phyloP scores from a whole-genome alignment of 2,113 vertebrate species.

The Nothoprocta perdicaria region DNA sequence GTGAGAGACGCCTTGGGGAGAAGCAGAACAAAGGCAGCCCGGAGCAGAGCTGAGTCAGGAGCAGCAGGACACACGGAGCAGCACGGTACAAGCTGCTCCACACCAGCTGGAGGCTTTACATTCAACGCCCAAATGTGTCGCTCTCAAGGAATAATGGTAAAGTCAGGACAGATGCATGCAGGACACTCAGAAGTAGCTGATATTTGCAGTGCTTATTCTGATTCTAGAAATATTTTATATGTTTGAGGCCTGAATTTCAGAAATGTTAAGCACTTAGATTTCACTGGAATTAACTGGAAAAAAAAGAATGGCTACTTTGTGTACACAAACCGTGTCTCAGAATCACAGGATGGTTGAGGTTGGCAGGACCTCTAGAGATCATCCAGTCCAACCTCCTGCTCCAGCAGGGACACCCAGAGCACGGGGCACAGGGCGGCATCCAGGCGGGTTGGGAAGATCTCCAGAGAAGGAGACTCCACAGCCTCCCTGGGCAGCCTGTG shows the following conservation, averaged over 20 bases:
- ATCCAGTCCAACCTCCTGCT: no score
- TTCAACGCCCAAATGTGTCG: background rate
- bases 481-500: no score
- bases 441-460: no score
- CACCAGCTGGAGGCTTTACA: background rate
- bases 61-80: background rate
- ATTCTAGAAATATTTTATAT: background rate
- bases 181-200: background rate
- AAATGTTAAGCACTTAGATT: background rate
- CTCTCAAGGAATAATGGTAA: background rate
- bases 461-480: no score
- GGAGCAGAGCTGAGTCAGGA: background rate
- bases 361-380: no score
- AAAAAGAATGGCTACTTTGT: background rate
- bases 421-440: no score
- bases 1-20: conserved; percentile 90
- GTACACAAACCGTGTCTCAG: background rate
- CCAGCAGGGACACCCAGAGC: no score
- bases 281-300: background rate
- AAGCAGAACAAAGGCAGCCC: background rate
- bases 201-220: background rate
- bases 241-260: background rate
- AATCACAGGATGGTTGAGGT: no score
- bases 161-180: background rate
- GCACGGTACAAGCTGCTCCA: background rate